Percentiles rank a stretch among this genome's conserved stretches.
These are phyloP conservation scores for Mus pahari DNA, from an alignment of 2,113 vertebrate species.

Conservation along the genomic window DNA sequence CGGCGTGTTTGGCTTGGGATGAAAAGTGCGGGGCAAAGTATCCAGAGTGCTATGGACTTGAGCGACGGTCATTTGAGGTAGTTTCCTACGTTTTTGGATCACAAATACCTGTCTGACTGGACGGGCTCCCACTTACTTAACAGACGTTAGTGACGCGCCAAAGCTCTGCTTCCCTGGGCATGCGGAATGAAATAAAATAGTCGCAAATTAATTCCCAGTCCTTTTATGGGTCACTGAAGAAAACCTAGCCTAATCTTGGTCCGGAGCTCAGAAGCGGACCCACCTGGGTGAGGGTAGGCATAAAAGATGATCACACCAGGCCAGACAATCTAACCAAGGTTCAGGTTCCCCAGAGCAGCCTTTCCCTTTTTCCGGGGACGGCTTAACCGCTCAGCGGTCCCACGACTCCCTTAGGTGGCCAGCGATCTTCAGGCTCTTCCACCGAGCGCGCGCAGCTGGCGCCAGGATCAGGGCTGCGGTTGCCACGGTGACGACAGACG, in stretches of 20 bases:
- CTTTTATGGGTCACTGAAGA: background rate
- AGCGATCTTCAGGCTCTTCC: rapidly evolving
- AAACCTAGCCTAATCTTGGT: background rate
- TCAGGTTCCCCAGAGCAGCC: background rate
- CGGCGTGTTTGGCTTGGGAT: background rate
- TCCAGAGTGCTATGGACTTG: background rate
- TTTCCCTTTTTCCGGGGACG: rapidly evolving
- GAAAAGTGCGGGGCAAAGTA: background rate
- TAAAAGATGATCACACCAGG: background rate
- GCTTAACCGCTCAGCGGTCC: background rate
- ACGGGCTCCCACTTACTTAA: background rate
- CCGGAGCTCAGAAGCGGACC: background rate
- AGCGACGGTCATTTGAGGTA: background rate
- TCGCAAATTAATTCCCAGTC: background rate
- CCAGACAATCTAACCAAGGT: background rate
- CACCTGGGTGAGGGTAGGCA: background rate
- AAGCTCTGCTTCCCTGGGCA: background rate
- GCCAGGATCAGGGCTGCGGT: background rate
- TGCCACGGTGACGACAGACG: constrained; percentile 58
- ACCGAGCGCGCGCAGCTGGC: background rate
- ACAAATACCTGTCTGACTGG: background rate
- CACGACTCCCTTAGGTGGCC: background rate
- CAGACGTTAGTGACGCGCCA: background rate
- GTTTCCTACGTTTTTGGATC: background rate
- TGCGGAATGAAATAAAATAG: background rate